Base-by-base conservation (phyloP, 2,113 vertebrate species). In the Plotosus lineatus region DNA sequence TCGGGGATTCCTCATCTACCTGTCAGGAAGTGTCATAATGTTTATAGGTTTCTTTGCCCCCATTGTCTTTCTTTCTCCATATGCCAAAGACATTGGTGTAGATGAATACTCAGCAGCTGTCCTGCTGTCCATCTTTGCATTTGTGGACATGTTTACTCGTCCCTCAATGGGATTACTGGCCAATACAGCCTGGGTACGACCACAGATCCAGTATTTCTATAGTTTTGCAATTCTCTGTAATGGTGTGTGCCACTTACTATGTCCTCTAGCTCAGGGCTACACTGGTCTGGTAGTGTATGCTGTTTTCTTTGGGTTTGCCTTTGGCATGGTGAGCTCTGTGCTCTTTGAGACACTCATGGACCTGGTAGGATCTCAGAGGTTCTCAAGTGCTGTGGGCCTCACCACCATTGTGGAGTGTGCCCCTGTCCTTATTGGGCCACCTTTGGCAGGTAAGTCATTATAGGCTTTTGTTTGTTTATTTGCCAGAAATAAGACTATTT, bases 301-400 rank as follows among this genome's bases (percentile, higher is more conserved):
- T 4, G 12, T 97, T 15, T 96, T 99, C 92, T 99, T 99, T 69
- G 98, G 98, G 46, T 95, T 97, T 86, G 97, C 97, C 0, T 99
- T 99, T 83, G 98, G 98, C 58, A 98, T 98, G 94, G 97, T 98
- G 81, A 98, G 97, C 89, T 95, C 96, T 0, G 94, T 99, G 74
- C 92, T 99, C 81, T 99, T 98, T 88, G 98, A 99, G 88, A 97
- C 96, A 0, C 91, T 99, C 80, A 98, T 98, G 97, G 98, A 99
- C 88, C 92, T 98, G 0, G 97, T 99, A 55, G 98, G 98, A 23
- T 75, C 97, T 60, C 81, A 93, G 55, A 93, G 96, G 89, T 99
- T 99, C 89, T 99, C 97, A 88, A 99, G 96, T 40, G 98, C 97
- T 0, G 96, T 98, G 48, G 97, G 98, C 84, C 96, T 98, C n/a